Conservation (phyloP, 2,113 vertebrate species). For the Pluvialis apricaria region DNA sequence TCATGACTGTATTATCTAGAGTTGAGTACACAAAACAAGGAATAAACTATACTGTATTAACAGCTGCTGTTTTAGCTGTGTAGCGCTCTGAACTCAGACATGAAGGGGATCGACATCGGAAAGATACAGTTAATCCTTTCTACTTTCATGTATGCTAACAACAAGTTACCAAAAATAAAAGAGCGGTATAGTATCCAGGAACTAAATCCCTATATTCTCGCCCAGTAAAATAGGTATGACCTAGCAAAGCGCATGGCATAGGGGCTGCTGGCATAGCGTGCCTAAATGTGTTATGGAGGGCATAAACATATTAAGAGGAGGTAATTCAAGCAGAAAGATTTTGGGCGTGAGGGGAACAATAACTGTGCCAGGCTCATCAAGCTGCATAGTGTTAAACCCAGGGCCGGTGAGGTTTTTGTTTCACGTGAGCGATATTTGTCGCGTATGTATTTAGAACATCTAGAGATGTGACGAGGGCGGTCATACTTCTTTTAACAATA, state of each 20-base stretch:
- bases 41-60: not conserved
- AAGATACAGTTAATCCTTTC: conserved; percentile 70
- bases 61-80: conserved; percentile 14
- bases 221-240: not conserved
- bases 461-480: not conserved
- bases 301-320: not conserved
- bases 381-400: not conserved
- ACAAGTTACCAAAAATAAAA: conserved; percentile 64
- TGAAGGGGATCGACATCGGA: not conserved
- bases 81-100: not conserved
- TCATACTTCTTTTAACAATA: not conserved
- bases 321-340: not conserved
- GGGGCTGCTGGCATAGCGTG: not conserved
- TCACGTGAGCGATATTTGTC: not conserved
- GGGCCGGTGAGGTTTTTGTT: not conserved
- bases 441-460: conserved; percentile 5
- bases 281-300: not conserved
- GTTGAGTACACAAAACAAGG: not conserved
- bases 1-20: not conserved
- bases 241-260: not conserved
- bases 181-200: not conserved
- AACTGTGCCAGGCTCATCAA: not conserved
- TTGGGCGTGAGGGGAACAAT: not conserved
- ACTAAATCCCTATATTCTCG: not conserved
- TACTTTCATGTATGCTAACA: conserved; percentile 40